phyloP scores from a whole-genome alignment of 2,888 invertebrate species.

The Sicus ferrugineus region DNA sequence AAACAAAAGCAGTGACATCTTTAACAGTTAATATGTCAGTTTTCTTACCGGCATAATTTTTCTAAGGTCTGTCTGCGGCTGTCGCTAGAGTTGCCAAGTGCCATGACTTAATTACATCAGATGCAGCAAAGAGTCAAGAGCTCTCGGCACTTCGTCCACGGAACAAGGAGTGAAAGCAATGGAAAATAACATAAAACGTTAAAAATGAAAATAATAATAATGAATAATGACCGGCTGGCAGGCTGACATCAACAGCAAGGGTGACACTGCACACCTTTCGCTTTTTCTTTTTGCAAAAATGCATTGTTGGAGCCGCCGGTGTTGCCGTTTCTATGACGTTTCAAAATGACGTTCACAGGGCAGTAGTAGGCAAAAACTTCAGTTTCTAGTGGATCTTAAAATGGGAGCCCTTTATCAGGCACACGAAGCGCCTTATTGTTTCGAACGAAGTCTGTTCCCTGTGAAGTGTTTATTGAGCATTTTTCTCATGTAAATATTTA shows the following conservation, averaged over 20 bases:
- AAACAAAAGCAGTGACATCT: too few species aligned
- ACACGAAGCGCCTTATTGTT: background rate
- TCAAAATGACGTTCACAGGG: too few species aligned
- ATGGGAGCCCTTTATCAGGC: background rate
- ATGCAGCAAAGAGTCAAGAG: conserved; percentile 8
- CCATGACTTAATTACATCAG: conserved; percentile 18
- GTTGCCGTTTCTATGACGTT: too few species aligned
- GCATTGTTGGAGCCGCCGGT: background rate
- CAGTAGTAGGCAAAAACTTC: too few species aligned
- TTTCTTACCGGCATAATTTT: too few species aligned
- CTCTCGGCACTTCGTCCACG: background rate
- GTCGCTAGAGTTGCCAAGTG: conserved; percentile 14
- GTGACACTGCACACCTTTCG: conserved; percentile 21
- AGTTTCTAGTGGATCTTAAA: background rate
- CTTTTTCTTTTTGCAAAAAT: background rate
- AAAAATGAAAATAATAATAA: conserved; percentile 10
- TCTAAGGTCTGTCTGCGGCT: conserved; percentile 1
- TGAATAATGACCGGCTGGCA: conserved; percentile 7
- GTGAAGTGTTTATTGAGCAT: conserved; percentile 22
- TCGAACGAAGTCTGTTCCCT: background rate
- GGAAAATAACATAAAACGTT: background rate
- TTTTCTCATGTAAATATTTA: conserved; percentile 31
- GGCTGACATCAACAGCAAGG: conserved; percentile 24
- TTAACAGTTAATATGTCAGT: too few species aligned
- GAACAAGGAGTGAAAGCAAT: background rate